These are phyloP conservation scores for Aselliscus stoliczkanus DNA, from an alignment of 2,797 vertebrate species.

Conservation along the genomic window DNA sequence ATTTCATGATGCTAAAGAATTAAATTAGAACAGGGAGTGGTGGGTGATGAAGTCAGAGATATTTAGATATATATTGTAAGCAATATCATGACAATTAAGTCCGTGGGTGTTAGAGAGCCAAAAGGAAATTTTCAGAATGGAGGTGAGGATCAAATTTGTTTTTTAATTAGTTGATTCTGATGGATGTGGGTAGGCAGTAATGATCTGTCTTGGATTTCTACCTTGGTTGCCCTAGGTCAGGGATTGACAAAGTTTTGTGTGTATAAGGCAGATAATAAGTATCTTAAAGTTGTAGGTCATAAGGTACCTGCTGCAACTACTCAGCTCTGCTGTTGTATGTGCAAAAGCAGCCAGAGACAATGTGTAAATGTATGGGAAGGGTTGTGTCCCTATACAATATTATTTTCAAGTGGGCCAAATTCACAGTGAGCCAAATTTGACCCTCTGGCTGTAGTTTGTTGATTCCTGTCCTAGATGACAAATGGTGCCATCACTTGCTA, in stretches of 20 bases:
- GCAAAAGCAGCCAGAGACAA: neutral
- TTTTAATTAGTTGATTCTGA: neutral
- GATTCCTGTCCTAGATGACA: neutral
- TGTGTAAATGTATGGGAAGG: neutral
- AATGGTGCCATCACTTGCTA: neutral
- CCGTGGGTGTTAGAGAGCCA: neutral
- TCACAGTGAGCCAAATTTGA: neutral
- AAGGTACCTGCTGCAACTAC: neutral
- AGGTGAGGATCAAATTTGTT: neutral
- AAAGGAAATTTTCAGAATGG: neutral
- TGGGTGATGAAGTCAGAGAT: neutral
- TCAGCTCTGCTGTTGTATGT: neutral
- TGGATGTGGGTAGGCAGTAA: neutral
- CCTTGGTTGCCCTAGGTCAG: neutral
- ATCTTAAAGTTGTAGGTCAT: neutral
- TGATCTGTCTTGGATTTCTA: neutral
- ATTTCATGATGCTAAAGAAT: neutral
- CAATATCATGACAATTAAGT: neutral
- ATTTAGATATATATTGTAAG: neutral
- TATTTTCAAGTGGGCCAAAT: neutral
- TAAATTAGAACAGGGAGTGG: neutral
- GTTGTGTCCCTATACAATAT: neutral
- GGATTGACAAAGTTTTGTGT: neutral
- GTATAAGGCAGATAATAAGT: neutral
- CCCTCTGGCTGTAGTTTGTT: neutral